Base-by-base conservation (phyloP, 2,113 vertebrate species). In the Synchiropus splendidus region DNA sequence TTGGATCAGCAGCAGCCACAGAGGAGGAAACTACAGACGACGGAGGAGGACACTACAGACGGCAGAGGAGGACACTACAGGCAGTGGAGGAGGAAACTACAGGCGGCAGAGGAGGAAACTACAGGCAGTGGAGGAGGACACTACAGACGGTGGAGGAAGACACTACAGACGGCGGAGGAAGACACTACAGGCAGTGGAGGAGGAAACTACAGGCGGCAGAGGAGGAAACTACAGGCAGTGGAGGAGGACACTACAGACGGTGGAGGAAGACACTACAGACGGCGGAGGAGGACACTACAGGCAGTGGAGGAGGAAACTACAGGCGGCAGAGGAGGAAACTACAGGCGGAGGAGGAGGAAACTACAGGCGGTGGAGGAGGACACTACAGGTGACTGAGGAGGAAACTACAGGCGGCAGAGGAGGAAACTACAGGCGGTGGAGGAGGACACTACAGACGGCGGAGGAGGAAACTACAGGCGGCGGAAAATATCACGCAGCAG, bases 401-500 rank as follows among this genome's bases (percentile, higher is more conserved):
- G 56, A 72, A 74, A 74, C 46, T 55, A 55, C 54, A 35, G 56
- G 53, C 35, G 57, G 64, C 64, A 70, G 73, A 71, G n/a, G 59
- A 61, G 64, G 56, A 72, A 74, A 74, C 46, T 55, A 55, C 54
- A 35, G 56, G 53, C 35, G 57, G 64, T 64, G 72, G 73, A 71
- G n/a, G 59, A 61, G 64, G 56, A 72, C 72, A 74, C 46, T 55
- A 55, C 54, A 35, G 56, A 51, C 35, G 57, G n/a, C n/a, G n/a
- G n/a, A 60, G 72, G 59, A 61, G 64, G 56, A 72, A 74, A 74
- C 46, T 55, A 55, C 54, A 35, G 56, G 53, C 35, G 57, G 64
- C 64, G 72, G 73, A 71, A 77, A 81, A 76, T 70, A 67, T 74
- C 54, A 40, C 39, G 61, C 9, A 53, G 49, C 9, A 11, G 54